Base-by-base conservation (phyloP, 2,888 invertebrate genomes). In the Drosophila picticornis region DNA sequence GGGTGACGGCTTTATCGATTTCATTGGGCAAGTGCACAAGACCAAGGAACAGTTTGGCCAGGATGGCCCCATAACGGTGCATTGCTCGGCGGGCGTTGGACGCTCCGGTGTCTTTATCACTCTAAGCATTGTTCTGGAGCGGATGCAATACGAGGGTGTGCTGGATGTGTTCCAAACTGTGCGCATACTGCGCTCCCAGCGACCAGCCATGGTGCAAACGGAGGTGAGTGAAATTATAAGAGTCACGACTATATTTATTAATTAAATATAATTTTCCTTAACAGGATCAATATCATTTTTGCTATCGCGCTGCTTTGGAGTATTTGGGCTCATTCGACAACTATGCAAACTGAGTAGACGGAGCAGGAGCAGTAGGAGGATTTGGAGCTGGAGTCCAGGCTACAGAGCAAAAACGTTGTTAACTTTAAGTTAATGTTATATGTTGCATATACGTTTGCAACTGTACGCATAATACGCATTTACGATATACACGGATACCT, bases 41-140 rank as follows among this genome's bases (percentile, higher is more conserved):
- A 99, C 99, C 61, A 99, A 99, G 94, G 99, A 99, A 92, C 99
- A 99, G 93, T 99, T 99, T 93, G 99, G 99, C 9, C 99, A 99
- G 92, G 99, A 99, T 92, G 99, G 99, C 11, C 99, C 99, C 0
- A 99, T 99, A 78, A 98, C 99, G 57, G 99, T 99, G 32, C 99
- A 99, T 94, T 98, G 98, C 96, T 98, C 98, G 93, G 99, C 99
- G 84, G 99, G 99, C 52, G 99, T 99, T 67, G 99, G 99, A 0
- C 96, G 99, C 88, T 99, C 99, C 13, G 99, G 99, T 46, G 99
- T 99, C 73, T 99, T 99, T 94, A 98, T 99, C 90, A 97, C 99
- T 0, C 95, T 99, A 81, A 99, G 99, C 93, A 99, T 99, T 92
- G 98, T 99, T 63, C 94, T 99, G 92, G 99, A 99, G 94, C 95